Evolutionary conservation across 2,888 invertebrate genomes (phyloP).

Genomic region (Diabrotica balteata): DNA sequence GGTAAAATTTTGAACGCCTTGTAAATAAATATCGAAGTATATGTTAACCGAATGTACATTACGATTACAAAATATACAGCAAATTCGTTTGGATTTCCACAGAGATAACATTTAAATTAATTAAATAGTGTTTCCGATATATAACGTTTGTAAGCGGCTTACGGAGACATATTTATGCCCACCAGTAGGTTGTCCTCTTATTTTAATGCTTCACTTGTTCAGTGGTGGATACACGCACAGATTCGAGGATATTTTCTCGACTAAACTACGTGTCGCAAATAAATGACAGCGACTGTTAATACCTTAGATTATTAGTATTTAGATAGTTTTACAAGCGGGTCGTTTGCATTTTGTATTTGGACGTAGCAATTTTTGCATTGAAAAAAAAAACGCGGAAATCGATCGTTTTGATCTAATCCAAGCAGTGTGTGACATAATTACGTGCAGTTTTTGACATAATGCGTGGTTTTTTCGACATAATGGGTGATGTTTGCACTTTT

Average conservation of each 20-base stretch:
- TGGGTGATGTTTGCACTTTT: too few relatives aligned
- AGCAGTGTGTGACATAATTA: too few relatives aligned
- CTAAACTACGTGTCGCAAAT: too few relatives aligned
- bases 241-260: too few relatives aligned
- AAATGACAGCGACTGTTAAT: too few relatives aligned
- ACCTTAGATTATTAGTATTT: too few relatives aligned
- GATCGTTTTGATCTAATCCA: too few relatives aligned
- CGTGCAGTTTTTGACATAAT: too few relatives aligned
- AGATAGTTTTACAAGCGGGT: too few relatives aligned
- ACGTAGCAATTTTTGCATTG: neutral
- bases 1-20: neutral
- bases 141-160: slow-evolving; percentile 43
- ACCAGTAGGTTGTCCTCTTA: slow-evolving; percentile 38
- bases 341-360: too few relatives aligned
- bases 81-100: slow-evolving; percentile 48
- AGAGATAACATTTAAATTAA: slow-evolving; percentile 52
- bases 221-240: neutral
- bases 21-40: neutral
- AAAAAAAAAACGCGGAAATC: neutral
- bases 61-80: slow-evolving; percentile 46
- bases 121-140: slow-evolving; percentile 51
- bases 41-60: slow-evolving; percentile 35
- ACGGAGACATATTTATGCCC: slow-evolving; percentile 43
- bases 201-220: slow-evolving; percentile 33
- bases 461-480: too few relatives aligned